Base-by-base conservation (phyloP, 2,113 vertebrate genomes). In the Orcinus orca region DNA sequence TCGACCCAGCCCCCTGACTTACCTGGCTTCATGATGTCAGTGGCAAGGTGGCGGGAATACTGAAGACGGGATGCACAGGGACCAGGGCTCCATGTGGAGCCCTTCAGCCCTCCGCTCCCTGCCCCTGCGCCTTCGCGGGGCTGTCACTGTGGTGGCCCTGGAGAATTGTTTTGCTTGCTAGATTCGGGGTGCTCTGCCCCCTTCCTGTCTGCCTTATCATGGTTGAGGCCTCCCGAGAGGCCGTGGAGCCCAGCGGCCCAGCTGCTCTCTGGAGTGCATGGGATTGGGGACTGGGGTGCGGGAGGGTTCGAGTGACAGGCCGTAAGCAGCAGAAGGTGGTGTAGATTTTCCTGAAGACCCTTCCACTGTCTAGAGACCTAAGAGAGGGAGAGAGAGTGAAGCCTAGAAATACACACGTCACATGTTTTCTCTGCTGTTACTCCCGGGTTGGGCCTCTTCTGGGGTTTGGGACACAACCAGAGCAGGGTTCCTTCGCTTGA, bases 391-490 rank as follows among this genome's bases (percentile, higher is more conserved):
- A 96, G 88, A 60, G 89, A 96, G 88, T 96, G 58, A 94, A 82
- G 93, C 90, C 96, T 97, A 95, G 95, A 84, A 12, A 85, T 21
- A 96, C 93, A 97, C 95, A 97, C 2, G 2, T 74, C 88, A 90
- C 58, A 90, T 38, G 82, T 93, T 96, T 83, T 93, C 93, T 91
- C 76, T 95, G 90, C 70, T 96, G 76, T 92, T 95, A 26, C 63
- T 94, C 60, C 58, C 0, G 97, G 97, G 97, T 94, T 96, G 97
- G 98, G 95, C 93, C 62, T 98, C 53, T 97, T 94, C n/a, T 44
- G 96, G 98, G 98, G 58, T 98, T 94, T 92, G 97, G 97, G 95
- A 81, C 36, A 25, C 70, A 95, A 87, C 92, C 93, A 71, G 36
- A 97, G 65, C 87, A 85, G 97, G 92, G 82, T 81, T 97, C 96